Evolutionary conservation across 1,140 invertebrate species (phyloP), one percentile per base, ranked within the genome.

Genomic region (Lordiphosa mommai): DNA sequence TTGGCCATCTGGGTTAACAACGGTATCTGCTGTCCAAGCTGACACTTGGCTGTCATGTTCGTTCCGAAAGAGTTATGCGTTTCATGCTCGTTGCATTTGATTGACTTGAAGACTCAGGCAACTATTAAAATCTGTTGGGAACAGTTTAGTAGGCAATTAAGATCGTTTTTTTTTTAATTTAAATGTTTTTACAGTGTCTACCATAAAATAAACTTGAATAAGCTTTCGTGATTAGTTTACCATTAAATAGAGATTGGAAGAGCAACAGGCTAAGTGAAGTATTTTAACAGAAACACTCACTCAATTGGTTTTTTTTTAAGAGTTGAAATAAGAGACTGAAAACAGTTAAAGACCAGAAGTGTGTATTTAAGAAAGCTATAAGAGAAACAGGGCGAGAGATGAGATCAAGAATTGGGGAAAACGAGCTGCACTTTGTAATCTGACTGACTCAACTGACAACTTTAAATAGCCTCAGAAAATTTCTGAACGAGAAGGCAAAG

Each of bases 101-200:
- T 63, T 40, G 72, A 10, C 36, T 37, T 12, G 14, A 0, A 20
- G 30, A 38, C 52, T 14, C 33, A 27, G 23, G 23, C 23, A 5
- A 37, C 33, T 41, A 37, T 7, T 29, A 30, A 44, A 41, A 29
- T 37, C 29, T 33, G 13, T 12, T 36, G 8, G 29, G 48, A 61
- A 38, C 48, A 43, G 53, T 72, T 82, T 68, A 41, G 59, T 36
- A 12, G 12, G 44, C 53, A 52, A 77, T 82, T 77, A 72, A 72
- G 59, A 43, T 57, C 1, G 46, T 49, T 33, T 51, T 61, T 33
- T 9, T 12, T 5, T 33, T 47, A 13, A 33, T 38, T 37, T 56
- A 50, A 46, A 51, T 47, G 61, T 27, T 27, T 27, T 27, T 1
- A 27, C 7, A 27, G 23, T 27, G 23, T 27, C 23, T 6, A 27